phyloP scores from a whole-genome alignment of 2,888 invertebrate genomes.

The Rhingia rostrata region DNA sequence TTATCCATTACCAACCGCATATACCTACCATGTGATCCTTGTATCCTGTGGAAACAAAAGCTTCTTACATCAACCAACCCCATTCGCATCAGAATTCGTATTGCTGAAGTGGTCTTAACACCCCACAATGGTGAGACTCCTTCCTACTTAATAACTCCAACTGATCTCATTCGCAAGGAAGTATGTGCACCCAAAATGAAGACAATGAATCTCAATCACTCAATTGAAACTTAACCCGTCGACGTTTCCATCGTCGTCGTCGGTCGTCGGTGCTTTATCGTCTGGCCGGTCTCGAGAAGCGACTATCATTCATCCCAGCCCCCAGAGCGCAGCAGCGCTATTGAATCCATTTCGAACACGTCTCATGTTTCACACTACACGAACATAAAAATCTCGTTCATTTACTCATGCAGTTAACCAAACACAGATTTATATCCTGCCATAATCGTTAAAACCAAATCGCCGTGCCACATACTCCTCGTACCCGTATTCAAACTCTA shows the following conservation, averaged over 20 bases:
- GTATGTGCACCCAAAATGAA: conserved; percentile 37
- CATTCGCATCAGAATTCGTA: neutral
- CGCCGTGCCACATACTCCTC: conserved; percentile 64
- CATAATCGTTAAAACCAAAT: conserved; percentile 74
- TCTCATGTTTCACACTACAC: conserved; percentile 73
- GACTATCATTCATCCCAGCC: conserved; percentile 56
- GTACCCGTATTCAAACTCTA: conserved; percentile 55
- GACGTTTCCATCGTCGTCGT: neutral
- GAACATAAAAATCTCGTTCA: conserved; percentile 74
- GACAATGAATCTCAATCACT: conserved; percentile 70
- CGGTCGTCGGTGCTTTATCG: conserved; percentile 44
- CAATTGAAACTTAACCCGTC: conserved; percentile 68
- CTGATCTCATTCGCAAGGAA: conserved; percentile 43
- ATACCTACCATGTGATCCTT: no score
- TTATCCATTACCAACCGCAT: no score
- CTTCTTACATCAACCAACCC: neutral
- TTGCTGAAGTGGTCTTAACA: conserved; percentile 23
- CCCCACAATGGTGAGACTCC: conserved; percentile 26
- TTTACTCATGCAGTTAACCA: conserved; percentile 74
- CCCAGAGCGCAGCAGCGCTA: conserved; percentile 9
- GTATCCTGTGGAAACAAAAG: neutral
- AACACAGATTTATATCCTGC: conserved; percentile 75
- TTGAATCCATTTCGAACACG: conserved; percentile 70
- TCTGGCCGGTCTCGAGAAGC: conserved; percentile 47
- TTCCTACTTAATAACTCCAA: conserved; percentile 49